phyloP scores from a whole-genome alignment of 1,140 invertebrate species.

The Diachasmimorpha longicaudata region DNA sequence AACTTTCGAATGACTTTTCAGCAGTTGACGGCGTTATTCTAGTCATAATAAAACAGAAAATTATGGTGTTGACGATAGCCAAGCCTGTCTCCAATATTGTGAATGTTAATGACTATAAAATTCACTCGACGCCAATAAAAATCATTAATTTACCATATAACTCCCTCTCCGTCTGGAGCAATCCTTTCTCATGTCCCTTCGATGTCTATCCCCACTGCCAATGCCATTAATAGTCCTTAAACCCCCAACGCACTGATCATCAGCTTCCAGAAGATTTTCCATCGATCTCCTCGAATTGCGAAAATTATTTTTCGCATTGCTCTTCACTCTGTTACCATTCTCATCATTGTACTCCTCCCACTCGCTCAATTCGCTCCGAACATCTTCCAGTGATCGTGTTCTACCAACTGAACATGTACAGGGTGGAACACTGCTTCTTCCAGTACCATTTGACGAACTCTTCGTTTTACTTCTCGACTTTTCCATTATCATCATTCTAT shows the following conservation, averaged over 20 bases:
- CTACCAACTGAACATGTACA: constrained; percentile 67
- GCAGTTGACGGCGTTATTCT: background rate
- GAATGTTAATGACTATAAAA: background rate
- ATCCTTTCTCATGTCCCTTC: constrained; percentile 39
- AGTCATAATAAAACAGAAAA: background rate
- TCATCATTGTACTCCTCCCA: constrained; percentile 69
- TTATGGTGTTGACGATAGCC: background rate
- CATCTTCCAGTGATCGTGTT: constrained; percentile 74
- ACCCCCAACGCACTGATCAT: constrained; percentile 42
- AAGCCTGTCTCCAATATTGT: too few species aligned
- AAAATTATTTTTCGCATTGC: constrained; percentile 58
- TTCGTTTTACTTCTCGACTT: constrained; percentile 50
- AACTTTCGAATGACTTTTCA: constrained; percentile 5
- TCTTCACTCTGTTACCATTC: constrained; percentile 64
- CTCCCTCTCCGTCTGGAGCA: constrained; percentile 48
- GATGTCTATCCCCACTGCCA: constrained; percentile 27
- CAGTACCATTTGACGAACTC: constrained; percentile 38
- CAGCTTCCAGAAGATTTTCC: constrained; percentile 70
- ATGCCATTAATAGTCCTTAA: constrained; percentile 32
- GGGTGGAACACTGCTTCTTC: constrained; percentile 51
- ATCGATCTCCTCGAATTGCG: constrained; percentile 68
- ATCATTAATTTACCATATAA: constrained; percentile 54
- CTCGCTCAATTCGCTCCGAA: constrained; percentile 70
- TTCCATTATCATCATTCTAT: constrained; percentile 61
- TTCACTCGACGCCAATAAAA: background rate